phyloP scores from a whole-genome alignment of 1,140 invertebrate species.

The Microvelia longipes region DNA sequence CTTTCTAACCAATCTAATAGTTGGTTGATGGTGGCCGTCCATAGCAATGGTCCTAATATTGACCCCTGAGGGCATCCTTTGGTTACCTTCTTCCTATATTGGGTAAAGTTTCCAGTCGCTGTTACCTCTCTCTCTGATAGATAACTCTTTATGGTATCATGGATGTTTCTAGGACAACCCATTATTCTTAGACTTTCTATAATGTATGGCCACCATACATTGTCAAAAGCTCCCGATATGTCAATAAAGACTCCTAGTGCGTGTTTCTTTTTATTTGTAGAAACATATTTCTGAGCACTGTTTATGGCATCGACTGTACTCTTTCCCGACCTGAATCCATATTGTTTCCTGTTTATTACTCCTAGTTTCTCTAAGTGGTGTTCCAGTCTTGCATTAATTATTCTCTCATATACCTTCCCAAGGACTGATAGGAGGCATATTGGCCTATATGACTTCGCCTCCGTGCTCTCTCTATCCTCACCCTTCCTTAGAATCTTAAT shows the following conservation, averaged over 20 bases:
- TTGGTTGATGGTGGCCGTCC: not conserved
- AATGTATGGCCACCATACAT: not conserved
- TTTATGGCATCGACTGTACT: not conserved
- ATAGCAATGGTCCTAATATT: not conserved
- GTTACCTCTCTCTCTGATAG: not conserved
- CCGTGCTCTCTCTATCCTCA: not conserved
- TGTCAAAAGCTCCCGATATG: not conserved
- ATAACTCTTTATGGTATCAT: not conserved
- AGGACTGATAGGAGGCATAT: not conserved
- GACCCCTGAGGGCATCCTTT: not conserved
- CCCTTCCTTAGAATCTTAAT: not conserved
- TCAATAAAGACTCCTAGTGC: not conserved
- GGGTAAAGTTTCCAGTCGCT: not conserved
- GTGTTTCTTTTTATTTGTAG: not conserved
- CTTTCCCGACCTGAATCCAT: not conserved
- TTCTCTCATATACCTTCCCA: not conserved
- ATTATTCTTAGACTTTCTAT: not conserved
- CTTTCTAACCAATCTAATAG: not conserved
- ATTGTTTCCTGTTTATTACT: not conserved
- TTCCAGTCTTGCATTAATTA: not conserved
- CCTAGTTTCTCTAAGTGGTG: not conserved
- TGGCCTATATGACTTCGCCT: not conserved
- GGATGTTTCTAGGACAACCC: not conserved
- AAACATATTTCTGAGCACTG: not conserved
- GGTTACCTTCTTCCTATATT: not conserved